Evolutionary conservation across 2,888 invertebrate genomes (phyloP).

Genomic region (Lycia hirtaria): DNA sequence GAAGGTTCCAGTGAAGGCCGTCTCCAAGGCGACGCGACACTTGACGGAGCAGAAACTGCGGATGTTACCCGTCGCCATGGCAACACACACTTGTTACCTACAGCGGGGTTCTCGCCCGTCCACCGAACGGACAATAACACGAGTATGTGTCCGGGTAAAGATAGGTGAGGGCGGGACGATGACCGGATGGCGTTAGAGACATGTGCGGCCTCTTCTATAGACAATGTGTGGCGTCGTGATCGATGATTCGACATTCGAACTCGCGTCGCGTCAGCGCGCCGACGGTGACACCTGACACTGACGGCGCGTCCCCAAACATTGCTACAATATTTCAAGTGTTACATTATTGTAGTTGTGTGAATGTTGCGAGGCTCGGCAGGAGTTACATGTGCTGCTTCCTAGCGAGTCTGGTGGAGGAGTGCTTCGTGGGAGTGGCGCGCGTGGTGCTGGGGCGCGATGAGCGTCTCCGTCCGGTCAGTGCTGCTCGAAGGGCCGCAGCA

Average conservation of each 20-base stretch:
- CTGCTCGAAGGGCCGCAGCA: conserved; percentile 74
- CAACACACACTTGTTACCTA: conserved; percentile 46
- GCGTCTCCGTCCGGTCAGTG: conserved; percentile 72
- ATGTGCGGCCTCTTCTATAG: conserved; percentile 17
- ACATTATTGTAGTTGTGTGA: neutral
- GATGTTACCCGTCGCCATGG: conserved; percentile 59
- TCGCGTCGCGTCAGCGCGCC: conserved; percentile 5
- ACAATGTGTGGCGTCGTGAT: conserved; percentile 18
- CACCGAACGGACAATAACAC: neutral
- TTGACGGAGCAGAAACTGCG: conserved; percentile 53
- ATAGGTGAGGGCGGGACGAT: conserved; percentile 19
- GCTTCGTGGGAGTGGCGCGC: conserved; percentile 49
- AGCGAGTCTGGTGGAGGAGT: conserved; percentile 61
- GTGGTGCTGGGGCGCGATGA: conserved; percentile 55
- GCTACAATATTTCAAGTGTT: neutral
- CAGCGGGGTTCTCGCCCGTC: neutral
- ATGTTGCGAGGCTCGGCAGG: neutral
- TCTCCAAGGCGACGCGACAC: conserved; percentile 40
- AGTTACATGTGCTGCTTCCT: conserved; percentile 67
- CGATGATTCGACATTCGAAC: conserved; percentile 27
- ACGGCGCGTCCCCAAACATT: neutral
- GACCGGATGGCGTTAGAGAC: conserved; percentile 14
- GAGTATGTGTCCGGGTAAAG: neutral
- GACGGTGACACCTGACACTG: conserved; percentile 10
- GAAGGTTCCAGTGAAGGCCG: conserved; percentile 30